Evolutionary conservation across 1,140 invertebrate genomes (phyloP), one percentile per base, ranked within the genome.

Genomic region (Atta colombica): DNA sequence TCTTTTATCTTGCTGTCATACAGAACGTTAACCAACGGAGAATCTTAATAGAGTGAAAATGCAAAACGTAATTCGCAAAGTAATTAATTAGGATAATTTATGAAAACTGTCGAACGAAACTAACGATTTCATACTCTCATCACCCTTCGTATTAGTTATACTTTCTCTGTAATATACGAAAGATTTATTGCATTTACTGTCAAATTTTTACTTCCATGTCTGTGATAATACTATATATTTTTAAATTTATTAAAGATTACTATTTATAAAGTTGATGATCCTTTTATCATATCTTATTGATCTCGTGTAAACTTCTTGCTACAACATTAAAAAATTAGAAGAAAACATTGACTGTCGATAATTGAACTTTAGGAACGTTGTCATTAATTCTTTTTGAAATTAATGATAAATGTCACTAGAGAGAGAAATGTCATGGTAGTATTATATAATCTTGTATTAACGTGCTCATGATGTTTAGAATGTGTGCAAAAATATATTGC

Each of bases 21-120:
- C 6, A n/a, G 51, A 21, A n/a, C 6, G 16, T 77, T 61, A 25
- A 39, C n/a, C 45, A 69, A 21, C 39, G n/a, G 12, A 68, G 53
- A 58, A 69, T 71, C 25, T 45, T 16, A 65, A 18, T 39, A 39
- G 8, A 71, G 7, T 71, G 12, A 12, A 71, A 71, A 71, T 58
- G 16, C 35, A 58, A 58, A 58, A 55, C 1, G 16, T 63, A 28
- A 63, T 49, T 77, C 8, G 39, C 21, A 25, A 58, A 39, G 49
- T 71, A 71, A 81, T 81, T 81, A 81, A 71, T 10, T n/a, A 58
- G 16, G 12, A 10, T 81, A 69, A 81, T 81, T 81, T 58, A n/a
- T 71, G 51, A 71, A 81, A 60, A 45, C 39, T 65, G 14, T 31
- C 51, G n/a, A 78, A 51, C 28, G 45, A 39, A 45, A 2, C 35